Base-by-base conservation (phyloP, 2,888 invertebrate species). In the Eretmocerus hayati region DNA sequence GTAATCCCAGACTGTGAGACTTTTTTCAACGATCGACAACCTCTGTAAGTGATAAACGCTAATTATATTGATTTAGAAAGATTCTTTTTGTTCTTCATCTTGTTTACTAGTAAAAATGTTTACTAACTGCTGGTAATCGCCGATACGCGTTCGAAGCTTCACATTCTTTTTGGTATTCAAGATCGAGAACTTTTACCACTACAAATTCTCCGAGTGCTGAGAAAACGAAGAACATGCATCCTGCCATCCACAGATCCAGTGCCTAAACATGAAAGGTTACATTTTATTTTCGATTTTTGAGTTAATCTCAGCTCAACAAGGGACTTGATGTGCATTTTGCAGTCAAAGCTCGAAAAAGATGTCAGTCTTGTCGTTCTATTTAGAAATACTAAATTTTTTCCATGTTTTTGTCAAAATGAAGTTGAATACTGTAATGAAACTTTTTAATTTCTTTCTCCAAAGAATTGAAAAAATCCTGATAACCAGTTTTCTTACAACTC, bases 241-340 rank as follows among this genome's bases (percentile, higher is more conserved):
- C 87, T 4, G 89, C 87, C 88, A 90, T 89, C 90, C 90, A 90
- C 9, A 89, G 74, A 67, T 89, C 89, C 33, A 89, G 71, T 2
- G 88, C 87, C 88, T 87, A 26, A 26, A 26, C 6, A 26, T 11
- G 11, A 26, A 68, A 63, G 26, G 26, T 11, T 26, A 26, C 6
- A 9, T 9, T 26, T 26, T 26, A 6, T 26, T 26, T 9, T 26
- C 26, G 6, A 11, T 26, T 26, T n/a, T n/a, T n/a, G n/a, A n/a
- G n/a, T n/a, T n/a, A n/a, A n/a, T n/a, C n/a, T n/a, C n/a, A n/a
- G n/a, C n/a, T n/a, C n/a, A n/a, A n/a, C n/a, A n/a, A n/a, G n/a
- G n/a, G n/a, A n/a, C n/a, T n/a, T n/a, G n/a, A n/a, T n/a, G n/a
- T n/a, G n/a, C n/a, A n/a, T n/a, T n/a, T n/a, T n/a, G n/a, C n/a